Percentiles rank a stretch among this genome's conserved stretches.
phyloP scores from a whole-genome alignment of 2,888 invertebrate species.

The Rotaria socialis region DNA sequence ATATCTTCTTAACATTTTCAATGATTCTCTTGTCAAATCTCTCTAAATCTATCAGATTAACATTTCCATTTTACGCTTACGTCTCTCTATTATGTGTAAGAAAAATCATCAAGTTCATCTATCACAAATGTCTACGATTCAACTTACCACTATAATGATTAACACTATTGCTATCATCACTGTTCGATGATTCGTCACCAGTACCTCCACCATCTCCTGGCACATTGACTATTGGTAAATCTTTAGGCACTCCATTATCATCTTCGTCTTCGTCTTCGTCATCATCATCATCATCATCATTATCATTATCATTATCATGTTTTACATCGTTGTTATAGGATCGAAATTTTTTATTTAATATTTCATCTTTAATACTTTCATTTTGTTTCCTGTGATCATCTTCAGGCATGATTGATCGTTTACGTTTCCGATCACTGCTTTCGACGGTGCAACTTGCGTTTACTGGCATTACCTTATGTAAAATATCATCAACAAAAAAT shows the following conservation, averaged over 20 bases:
- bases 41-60: too few species aligned
- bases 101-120: too few species aligned
- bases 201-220: not conserved
- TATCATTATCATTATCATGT: too few species aligned
- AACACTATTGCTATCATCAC: slow-evolving; percentile 2
- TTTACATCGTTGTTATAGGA: not conserved
- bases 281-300: too few species aligned
- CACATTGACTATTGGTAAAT: not conserved
- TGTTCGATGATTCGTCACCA: not conserved
- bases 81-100: too few species aligned
- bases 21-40: too few species aligned
- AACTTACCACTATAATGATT: slow-evolving; percentile 21
- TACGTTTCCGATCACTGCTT: slow-evolving; percentile 11
- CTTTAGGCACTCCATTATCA: not conserved
- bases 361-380: not conserved
- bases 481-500: slow-evolving; percentile 31
- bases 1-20: too few species aligned
- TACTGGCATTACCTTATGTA: slow-evolving; percentile 5
- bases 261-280: not conserved
- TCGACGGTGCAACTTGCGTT: not conserved
- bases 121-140: not conserved
- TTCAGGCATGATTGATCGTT: not conserved
- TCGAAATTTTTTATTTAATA: not conserved
- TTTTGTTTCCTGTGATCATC: not conserved
- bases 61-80: too few species aligned